A percentile compares a stretch with the other conserved stretches of the same genome.
Evolutionary conservation across 2,888 invertebrate genomes (phyloP).

Genomic region (Drosophila formosana): DNA sequence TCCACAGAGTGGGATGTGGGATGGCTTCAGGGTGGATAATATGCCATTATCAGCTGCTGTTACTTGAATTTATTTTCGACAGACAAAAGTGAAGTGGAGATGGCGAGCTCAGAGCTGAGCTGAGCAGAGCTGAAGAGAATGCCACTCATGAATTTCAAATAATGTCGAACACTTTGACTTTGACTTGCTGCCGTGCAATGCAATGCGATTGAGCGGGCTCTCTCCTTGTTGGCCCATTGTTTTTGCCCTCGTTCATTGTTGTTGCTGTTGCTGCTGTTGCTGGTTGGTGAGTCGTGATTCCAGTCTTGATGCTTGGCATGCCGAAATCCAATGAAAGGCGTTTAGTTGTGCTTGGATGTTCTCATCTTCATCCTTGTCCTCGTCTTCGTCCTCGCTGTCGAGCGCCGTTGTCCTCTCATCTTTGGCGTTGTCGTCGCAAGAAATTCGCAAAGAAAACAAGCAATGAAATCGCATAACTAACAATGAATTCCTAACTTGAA

Average conservation of each 20-base stretch:
- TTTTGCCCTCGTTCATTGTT: constrained; percentile 25
- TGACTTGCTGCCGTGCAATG: constrained; percentile 69
- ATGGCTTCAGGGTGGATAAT: constrained; percentile 42
- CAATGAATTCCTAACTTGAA: constrained; percentile 75
- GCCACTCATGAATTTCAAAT: constrained; percentile 79
- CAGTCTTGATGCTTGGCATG: constrained; percentile 72
- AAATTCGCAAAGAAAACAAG: constrained; percentile 76
- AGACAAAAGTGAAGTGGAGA: constrained; percentile 42
- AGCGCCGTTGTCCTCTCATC: neutral
- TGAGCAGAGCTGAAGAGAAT: constrained; percentile 44
- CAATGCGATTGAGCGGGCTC: constrained; percentile 59
- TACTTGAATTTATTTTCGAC: constrained; percentile 71
- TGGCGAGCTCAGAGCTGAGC: neutral
- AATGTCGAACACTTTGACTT: constrained; percentile 81
- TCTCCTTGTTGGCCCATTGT: constrained; percentile 17
- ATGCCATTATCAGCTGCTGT: constrained; percentile 75
- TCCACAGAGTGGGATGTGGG: neutral
- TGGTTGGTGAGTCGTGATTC: constrained; percentile 67
- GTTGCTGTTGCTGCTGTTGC: constrained; percentile 33
- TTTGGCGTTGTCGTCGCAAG: constrained; percentile 50
- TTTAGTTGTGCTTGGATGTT: constrained; percentile 62
- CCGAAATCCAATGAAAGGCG: constrained; percentile 79
- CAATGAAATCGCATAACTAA: constrained; percentile 79
- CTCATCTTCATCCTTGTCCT: constrained; percentile 18
- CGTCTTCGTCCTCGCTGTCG: neutral